These are phyloP conservation scores for Podarcis raffonei DNA, from an alignment of 2,113 vertebrate genomes.

Conservation along the genomic window DNA sequence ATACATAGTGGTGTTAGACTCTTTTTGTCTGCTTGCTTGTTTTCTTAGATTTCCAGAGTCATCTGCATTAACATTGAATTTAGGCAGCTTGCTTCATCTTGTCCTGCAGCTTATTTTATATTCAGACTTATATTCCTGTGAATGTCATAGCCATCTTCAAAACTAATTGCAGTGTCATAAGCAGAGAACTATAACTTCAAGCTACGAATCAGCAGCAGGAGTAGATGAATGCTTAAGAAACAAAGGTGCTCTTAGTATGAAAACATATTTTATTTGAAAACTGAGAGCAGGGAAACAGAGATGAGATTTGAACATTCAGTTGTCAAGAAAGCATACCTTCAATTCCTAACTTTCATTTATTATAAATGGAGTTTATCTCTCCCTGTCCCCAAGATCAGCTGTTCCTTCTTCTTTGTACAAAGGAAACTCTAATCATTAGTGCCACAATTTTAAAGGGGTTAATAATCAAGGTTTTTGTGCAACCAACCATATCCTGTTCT, in stretches of 20 bases:
- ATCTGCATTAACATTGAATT: slow-evolving; percentile 9
- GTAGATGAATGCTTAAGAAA: neutral
- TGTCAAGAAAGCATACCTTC: neutral
- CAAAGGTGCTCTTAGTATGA: neutral
- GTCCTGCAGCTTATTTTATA: slow-evolving; percentile 33
- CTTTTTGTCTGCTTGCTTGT: neutral
- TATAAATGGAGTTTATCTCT: neutral
- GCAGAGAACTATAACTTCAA: neutral
- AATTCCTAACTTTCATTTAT: neutral
- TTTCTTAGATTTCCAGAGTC: slow-evolving; percentile 20
- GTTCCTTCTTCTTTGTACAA: neutral
- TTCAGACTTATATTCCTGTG: slow-evolving; percentile 33
- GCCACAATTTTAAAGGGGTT: neutral
- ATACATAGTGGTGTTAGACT: neutral
- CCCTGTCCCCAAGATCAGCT: neutral
- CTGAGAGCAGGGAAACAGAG: accelerated
- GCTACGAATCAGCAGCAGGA: neutral
- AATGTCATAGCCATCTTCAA: slow-evolving; percentile 31
- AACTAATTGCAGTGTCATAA: slow-evolving; percentile 27
- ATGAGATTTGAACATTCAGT: neutral
- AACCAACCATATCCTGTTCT: neutral
- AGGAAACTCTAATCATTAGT: neutral
- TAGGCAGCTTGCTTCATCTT: slow-evolving; percentile 22
- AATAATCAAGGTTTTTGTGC: neutral
- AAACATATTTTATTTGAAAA: neutral